A percentile compares a stretch with the other conserved stretches of the same genome.
Evolutionary conservation across 2,888 invertebrate species (phyloP).

Genomic region (Sylvicola fuscatus): DNA sequence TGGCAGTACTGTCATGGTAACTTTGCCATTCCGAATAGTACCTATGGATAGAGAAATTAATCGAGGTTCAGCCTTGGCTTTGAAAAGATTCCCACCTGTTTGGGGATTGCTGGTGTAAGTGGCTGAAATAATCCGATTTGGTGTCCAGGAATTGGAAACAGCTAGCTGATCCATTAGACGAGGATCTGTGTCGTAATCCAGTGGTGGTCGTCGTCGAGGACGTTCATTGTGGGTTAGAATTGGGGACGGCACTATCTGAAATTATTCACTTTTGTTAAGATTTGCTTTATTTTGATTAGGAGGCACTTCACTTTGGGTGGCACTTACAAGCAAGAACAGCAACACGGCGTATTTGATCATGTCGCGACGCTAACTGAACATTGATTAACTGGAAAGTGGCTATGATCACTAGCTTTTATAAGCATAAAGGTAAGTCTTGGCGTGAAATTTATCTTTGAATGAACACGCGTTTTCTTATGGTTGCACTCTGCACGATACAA

Average conservation of each 20-base stretch:
- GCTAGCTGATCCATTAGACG: constrained; percentile 16
- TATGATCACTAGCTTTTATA: constrained; percentile 21
- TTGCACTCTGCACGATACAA: too few relatives aligned
- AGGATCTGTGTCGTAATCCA: constrained; percentile 12
- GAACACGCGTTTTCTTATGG: too few relatives aligned
- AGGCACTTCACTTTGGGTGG: too few relatives aligned
- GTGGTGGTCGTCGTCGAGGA: constrained; percentile 14
- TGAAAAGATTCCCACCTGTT: constrained; percentile 10
- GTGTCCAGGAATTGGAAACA: constrained; percentile 14
- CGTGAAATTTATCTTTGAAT: too few relatives aligned
- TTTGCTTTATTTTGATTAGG: too few relatives aligned
- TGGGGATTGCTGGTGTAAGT: constrained; percentile 9
- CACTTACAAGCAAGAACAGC: constrained; percentile 11
- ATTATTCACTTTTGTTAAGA: too few relatives aligned
- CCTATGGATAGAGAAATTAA: constrained; percentile 1
- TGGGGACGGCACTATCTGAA: constrained; percentile 9
- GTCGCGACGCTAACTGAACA: constrained; percentile 19
- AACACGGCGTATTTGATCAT: constrained; percentile 16
- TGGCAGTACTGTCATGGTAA: constrained; percentile 1
- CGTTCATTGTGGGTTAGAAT: constrained; percentile 10
- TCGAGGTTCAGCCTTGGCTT: constrained; percentile 6
- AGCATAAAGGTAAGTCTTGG: constrained; percentile 5
- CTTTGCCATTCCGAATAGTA: background rate
- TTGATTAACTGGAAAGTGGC: constrained; percentile 20
- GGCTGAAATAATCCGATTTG: constrained; percentile 9